phyloP scores from a whole-genome alignment of 2,797 vertebrate species.

The Hyperoplus immaculatus region DNA sequence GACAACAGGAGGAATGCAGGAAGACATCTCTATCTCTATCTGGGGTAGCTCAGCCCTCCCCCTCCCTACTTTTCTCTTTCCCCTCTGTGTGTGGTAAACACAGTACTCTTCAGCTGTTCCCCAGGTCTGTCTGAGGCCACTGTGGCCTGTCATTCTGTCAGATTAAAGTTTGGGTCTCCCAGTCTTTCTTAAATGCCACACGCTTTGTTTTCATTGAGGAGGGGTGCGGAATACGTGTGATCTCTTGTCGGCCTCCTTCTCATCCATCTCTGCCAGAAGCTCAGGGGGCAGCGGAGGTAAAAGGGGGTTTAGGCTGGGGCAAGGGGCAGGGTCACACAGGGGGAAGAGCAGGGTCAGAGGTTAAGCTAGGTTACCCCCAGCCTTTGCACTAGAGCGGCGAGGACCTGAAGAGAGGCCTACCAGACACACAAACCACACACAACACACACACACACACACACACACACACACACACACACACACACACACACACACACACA shows the following conservation, averaged over 20 bases:
- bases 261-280: conserved; percentile 82
- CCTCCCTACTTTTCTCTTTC: conserved; percentile 56
- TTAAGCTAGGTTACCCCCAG: conserved; percentile 77
- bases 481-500: conserved; percentile 29
- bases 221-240: conserved; percentile 83
- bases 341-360: conserved; percentile 79
- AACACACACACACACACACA: conserved; percentile 31
- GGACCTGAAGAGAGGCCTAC: conserved; percentile 55
- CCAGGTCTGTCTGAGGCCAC: conserved; percentile 71
- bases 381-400: conserved; percentile 52
- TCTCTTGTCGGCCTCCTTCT: conserved; percentile 79
- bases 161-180: conserved; percentile 75
- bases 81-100: conserved; percentile 74
- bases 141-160: conserved; percentile 79
- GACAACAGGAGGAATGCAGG: conserved; percentile 76
- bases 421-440: conserved; percentile 40
- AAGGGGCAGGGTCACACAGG: conserved; percentile 79
- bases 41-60: conserved; percentile 57
- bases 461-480: conserved; percentile 33
- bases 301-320: conserved; percentile 76
- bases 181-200: conserved; percentile 77
- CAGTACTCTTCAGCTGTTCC: conserved; percentile 68
- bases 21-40: conserved; percentile 71
- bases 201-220: conserved; percentile 82
- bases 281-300: conserved; percentile 67